Evolutionary conservation across 2,888 invertebrate species (phyloP).

Genomic region (Ecdyonurus torrentis): DNA sequence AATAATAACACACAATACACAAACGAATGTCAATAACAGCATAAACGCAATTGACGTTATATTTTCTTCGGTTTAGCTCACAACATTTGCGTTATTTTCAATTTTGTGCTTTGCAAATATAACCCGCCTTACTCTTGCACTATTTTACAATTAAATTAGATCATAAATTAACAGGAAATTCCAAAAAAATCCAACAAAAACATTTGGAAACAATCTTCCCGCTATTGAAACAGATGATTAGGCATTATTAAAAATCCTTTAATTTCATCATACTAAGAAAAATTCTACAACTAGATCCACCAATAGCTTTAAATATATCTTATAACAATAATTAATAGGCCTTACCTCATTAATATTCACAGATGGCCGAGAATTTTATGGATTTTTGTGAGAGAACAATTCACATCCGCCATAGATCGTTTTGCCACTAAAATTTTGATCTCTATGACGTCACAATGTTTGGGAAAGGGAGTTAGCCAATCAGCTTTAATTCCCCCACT

Average conservation of each 20-base stretch:
- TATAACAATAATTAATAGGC: not conserved
- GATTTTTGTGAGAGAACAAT: slow-evolving; percentile 6
- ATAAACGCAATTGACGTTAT: no score
- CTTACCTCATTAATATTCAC: not conserved
- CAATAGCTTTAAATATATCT: no score
- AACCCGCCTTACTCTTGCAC: no score
- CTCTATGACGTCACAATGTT: slow-evolving; percentile 14
- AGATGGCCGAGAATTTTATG: slow-evolving; percentile 7
- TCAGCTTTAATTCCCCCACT: slow-evolving; percentile 1
- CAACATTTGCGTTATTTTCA: no score
- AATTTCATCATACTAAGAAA: not conserved
- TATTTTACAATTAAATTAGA: no score
- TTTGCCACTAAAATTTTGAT: slow-evolving; percentile 15
- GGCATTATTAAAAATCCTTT: not conserved
- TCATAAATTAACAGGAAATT: no score
- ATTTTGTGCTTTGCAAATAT: no score
- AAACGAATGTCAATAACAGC: no score
- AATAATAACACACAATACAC: no score
- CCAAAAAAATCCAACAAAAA: not conserved
- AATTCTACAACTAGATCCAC: no score
- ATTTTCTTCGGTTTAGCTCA: no score
- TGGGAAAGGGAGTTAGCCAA: slow-evolving; percentile 9
- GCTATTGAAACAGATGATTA: slow-evolving; percentile 1
- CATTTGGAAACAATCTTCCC: not conserved
- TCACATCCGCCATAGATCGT: slow-evolving; percentile 11